Conservation (phyloP, 2,113 vertebrate genomes). For the Menidia beryllina region DNA sequence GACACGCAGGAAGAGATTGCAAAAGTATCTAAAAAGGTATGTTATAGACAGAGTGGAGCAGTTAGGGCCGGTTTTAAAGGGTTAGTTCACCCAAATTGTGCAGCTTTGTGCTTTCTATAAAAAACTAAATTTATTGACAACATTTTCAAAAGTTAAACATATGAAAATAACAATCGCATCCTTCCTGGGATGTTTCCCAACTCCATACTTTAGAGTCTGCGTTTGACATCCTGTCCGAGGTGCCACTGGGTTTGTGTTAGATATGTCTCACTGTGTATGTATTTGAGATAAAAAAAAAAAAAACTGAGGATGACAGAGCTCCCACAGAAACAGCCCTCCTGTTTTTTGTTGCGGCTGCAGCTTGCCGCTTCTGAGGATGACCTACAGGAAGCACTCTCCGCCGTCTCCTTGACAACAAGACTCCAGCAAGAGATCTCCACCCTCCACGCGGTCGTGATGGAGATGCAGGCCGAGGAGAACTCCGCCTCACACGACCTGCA, state of each 20-base stretch:
- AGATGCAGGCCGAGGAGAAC: constrained; percentile 83
- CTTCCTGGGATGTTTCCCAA: no score
- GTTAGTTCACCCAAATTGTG: background rate
- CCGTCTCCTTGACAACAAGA: constrained; percentile 79
- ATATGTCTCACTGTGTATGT: background rate
- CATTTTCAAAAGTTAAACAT: no score
- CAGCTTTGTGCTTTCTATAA: no score
- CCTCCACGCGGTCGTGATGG: constrained; percentile 79
- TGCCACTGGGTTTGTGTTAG: no score
- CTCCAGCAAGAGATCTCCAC: constrained; percentile 85
- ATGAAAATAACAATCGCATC: no score
- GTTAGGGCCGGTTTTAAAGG: background rate
- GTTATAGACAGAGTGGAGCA: constrained; percentile 7
- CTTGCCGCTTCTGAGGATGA: constrained; percentile 87
- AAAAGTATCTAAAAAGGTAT: constrained; percentile 90
- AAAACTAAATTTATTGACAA: no score
- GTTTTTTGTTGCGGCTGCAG: constrained; percentile 96
- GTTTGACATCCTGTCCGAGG: no score
- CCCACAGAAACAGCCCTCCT: constrained; percentile 77
- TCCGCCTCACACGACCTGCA: constrained; percentile 81
- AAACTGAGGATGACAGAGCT: constrained; percentile 37
- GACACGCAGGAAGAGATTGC: constrained; percentile 84
- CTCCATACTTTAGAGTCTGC: no score
- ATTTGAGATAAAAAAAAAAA: constrained; percentile 1
- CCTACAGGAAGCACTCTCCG: constrained; percentile 82